These are phyloP conservation scores for Bothrops jararaca DNA, from an alignment of 2,113 vertebrate species.

Conservation along the genomic window DNA sequence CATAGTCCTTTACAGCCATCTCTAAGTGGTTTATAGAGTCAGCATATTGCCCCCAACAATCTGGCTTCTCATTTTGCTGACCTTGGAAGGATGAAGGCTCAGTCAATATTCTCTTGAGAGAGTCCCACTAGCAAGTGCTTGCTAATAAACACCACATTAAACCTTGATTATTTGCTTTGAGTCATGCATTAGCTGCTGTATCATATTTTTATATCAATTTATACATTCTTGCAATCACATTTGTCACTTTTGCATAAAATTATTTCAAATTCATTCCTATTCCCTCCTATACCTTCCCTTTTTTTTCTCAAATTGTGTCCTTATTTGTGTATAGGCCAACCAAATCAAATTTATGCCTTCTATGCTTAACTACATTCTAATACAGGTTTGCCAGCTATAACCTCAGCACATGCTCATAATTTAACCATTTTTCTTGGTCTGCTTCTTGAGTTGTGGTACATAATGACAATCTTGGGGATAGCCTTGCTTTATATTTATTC, in stretches of 20 bases:
- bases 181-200: background rate
- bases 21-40: no score
- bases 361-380: background rate
- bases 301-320: background rate
- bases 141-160: background rate
- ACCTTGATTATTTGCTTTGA: background rate
- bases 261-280: background rate
- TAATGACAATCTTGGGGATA: background rate
- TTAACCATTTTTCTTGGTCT: background rate
- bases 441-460: background rate
- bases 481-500: background rate
- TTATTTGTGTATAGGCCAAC: background rate
- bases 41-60: no score
- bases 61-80: no score
- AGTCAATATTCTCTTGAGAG: no score
- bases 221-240: background rate
- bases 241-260: background rate
- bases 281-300: background rate
- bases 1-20: no score
- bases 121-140: no score
- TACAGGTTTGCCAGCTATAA: background rate
- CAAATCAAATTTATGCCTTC: background rate
- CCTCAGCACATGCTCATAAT: background rate
- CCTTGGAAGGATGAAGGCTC: no score
- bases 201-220: background rate